Evolutionary conservation across 2,888 invertebrate species (phyloP).

Genomic region (Eupithecia insigniata): DNA sequence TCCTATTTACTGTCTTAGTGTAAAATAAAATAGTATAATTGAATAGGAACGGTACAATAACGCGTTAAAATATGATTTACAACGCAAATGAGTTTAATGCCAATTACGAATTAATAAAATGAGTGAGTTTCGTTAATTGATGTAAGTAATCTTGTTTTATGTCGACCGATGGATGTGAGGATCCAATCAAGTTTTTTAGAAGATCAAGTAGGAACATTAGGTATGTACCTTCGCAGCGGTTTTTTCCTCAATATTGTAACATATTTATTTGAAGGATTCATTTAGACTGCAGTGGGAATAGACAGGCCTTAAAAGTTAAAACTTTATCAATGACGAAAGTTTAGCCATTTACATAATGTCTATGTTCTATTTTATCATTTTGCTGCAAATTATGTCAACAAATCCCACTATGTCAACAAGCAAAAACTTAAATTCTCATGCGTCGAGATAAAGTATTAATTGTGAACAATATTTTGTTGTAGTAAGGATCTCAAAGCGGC

Average conservation of each 20-base stretch:
- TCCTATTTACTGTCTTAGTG: background rate
- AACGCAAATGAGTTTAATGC: slow-evolving; percentile 43
- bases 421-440: too few species aligned
- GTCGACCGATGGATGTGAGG: background rate
- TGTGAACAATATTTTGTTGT: too few species aligned
- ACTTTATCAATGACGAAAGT: too few species aligned
- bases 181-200: background rate
- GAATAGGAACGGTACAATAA: slow-evolving; percentile 40
- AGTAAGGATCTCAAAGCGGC: too few species aligned
- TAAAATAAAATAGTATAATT: slow-evolving; percentile 26
- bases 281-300: background rate
- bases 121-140: slow-evolving; percentile 40
- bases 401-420: too few species aligned
- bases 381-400: too few species aligned
- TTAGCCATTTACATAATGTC: too few species aligned
- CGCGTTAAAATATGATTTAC: slow-evolving; percentile 43
- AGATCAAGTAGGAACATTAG: background rate
- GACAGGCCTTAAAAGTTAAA: too few species aligned
- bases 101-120: slow-evolving; percentile 41
- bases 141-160: background rate
- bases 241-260: too few species aligned
- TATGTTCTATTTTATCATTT: too few species aligned
- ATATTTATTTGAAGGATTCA: background rate
- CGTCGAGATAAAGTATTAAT: too few species aligned
- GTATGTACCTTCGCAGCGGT: background rate